These are phyloP conservation scores for Eumaeus atala DNA, from an alignment of 1,140 invertebrate species.

Conservation along the genomic window DNA sequence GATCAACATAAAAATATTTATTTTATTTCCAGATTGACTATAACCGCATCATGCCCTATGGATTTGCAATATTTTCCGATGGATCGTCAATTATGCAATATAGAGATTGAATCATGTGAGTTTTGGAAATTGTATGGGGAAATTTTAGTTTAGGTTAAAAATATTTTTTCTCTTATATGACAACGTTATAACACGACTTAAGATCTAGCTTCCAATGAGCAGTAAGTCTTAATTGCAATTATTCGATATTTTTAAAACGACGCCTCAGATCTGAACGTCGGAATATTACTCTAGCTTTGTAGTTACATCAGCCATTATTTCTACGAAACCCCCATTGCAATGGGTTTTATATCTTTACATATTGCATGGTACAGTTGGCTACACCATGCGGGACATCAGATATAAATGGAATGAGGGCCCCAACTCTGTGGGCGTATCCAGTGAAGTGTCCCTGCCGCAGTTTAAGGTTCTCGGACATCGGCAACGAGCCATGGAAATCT, in stretches of 20 bases:
- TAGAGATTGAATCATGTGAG: constrained; percentile 99
- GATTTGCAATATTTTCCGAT: constrained; percentile 98
- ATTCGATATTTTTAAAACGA: constrained; percentile 34
- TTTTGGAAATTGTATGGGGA: constrained; percentile 54
- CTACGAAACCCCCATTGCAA: constrained; percentile 76
- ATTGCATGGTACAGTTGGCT: constrained; percentile 88
- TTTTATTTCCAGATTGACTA: constrained; percentile 88
- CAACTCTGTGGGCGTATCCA: constrained; percentile 92
- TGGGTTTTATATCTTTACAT: constrained; percentile 77
- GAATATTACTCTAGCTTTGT: constrained; percentile 30
- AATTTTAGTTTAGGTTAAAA: neutral
- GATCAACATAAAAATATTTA: neutral
- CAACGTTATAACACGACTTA: constrained; percentile 14
- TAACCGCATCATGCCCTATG: constrained; percentile 98
- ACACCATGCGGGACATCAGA: constrained; percentile 96
- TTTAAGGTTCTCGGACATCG: constrained; percentile 94
- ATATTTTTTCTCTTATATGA: constrained; percentile 1
- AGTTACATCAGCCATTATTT: constrained; percentile 46
- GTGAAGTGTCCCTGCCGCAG: constrained; percentile 94
- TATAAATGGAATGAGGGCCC: constrained; percentile 96
- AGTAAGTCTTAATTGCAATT: constrained; percentile 33
- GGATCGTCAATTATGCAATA: constrained; percentile 96
- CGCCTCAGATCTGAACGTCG: constrained; percentile 23
- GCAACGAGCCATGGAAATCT: constrained; percentile 92
- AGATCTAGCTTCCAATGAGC: constrained; percentile 35